Evolutionary conservation across 2,888 invertebrate genomes (phyloP).

Genomic region (Caenorhabditis sp.): DNA sequence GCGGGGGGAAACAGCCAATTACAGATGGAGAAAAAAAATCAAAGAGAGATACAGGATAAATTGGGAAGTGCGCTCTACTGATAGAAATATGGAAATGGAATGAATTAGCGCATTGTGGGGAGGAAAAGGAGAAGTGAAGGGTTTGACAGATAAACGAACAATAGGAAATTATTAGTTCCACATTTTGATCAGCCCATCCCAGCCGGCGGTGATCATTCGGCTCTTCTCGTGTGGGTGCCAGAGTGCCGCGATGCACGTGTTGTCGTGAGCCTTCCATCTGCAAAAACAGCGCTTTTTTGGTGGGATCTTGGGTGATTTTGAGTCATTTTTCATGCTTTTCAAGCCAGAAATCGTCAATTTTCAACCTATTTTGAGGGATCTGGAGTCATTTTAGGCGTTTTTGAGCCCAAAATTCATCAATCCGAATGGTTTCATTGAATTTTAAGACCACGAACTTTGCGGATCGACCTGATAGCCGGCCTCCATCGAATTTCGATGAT

Average conservation of each 20-base stretch:
- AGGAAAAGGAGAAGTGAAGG: too few species aligned
- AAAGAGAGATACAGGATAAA: conserved; percentile 8
- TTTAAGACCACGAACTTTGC: too few species aligned
- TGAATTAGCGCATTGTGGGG: too few species aligned
- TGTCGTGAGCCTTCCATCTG: conserved; percentile 98
- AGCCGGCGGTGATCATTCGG: conserved; percentile 96
- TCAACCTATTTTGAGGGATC: too few species aligned
- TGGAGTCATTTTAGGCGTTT: not conserved
- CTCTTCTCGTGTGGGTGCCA: conserved; percentile 99
- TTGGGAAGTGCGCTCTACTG: too few species aligned
- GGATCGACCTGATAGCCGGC: too few species aligned
- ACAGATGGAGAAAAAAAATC: conserved; percentile 2
- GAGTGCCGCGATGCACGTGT: conserved; percentile 93
- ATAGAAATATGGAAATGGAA: too few species aligned
- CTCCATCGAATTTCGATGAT: too few species aligned
- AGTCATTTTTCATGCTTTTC: not conserved
- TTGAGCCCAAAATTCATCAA: not conserved
- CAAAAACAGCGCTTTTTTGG: not conserved
- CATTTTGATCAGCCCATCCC: conserved; percentile 98
- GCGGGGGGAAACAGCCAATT: too few species aligned
- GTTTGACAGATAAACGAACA: not conserved
- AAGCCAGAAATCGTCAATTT: too few species aligned
- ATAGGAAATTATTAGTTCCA: conserved; percentile 90
- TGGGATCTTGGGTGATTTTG: not conserved
- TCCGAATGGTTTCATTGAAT: too few species aligned